A percentile compares a stretch with the other conserved stretches of the same genome.
These are phyloP conservation scores for Lontra canadensis DNA, from an alignment of 2,113 vertebrate species.

Conservation along the genomic window DNA sequence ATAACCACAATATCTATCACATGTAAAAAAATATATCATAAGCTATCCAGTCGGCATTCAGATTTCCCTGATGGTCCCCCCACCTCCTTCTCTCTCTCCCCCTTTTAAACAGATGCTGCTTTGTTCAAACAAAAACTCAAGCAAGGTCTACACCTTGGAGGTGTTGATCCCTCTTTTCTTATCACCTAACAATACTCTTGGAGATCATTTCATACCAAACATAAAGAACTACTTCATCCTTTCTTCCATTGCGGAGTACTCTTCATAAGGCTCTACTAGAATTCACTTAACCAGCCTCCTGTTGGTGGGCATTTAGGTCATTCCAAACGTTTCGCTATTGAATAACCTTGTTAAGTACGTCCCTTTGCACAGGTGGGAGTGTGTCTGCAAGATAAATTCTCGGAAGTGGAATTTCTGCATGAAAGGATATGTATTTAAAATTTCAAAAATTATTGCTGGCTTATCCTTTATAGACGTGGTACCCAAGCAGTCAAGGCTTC, in stretches of 20 bases:
- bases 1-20: background rate
- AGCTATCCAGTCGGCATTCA: background rate
- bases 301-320: constrained; percentile 34
- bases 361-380: background rate
- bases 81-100: background rate
- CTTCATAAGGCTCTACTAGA: background rate
- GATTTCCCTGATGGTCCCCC: background rate
- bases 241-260: background rate
- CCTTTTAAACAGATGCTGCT: background rate
- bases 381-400: constrained; percentile 36
- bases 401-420: constrained; percentile 15
- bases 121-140: constrained; percentile 45
- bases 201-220: constrained; percentile 40
- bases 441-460: constrained; percentile 5
- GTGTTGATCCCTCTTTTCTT: background rate
- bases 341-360: background rate
- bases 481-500: background rate
- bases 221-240: constrained; percentile 22
- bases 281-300: background rate
- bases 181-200: constrained; percentile 11
- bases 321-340: constrained; percentile 2
- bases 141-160: background rate
- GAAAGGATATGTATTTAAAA: constrained; percentile 23
- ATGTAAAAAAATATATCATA: constrained; percentile 2
- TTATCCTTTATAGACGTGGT: background rate